Evolutionary conservation across 2,113 vertebrate genomes (phyloP).

Genomic region (Rostratula benghalensis): DNA sequence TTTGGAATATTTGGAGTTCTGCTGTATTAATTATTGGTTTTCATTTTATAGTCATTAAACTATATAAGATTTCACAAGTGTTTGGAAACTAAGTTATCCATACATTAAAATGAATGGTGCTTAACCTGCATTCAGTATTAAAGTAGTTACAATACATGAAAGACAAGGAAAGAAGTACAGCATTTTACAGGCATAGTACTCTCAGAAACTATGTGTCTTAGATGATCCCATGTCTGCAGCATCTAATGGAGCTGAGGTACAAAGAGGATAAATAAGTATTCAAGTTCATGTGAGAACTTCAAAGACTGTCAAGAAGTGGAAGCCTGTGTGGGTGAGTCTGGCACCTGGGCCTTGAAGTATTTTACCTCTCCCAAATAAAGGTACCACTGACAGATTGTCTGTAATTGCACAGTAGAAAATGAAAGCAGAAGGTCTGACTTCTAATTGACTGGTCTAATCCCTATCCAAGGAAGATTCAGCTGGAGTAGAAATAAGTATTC

Average conservation of each 20-base stretch:
- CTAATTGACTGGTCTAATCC: not conserved
- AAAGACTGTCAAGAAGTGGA: not conserved
- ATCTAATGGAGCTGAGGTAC: not conserved
- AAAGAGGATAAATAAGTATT: not conserved
- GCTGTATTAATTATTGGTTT: not conserved
- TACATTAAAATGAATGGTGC: not conserved
- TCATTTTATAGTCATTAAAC: not conserved
- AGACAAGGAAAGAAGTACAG: not conserved
- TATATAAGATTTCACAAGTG: not conserved
- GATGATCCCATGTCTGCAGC: not conserved
- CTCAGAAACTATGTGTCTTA: not conserved
- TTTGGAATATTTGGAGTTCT: not conserved
- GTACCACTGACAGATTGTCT: not conserved
- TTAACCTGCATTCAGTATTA: not conserved
- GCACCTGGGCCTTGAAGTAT: not conserved
- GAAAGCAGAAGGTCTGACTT: not conserved
- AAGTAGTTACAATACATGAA: not conserved
- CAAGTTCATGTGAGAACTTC: not conserved
- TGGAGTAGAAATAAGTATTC: not conserved
- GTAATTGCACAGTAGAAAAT: not conserved
- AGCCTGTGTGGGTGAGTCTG: not conserved
- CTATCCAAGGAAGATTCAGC: not conserved
- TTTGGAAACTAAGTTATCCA: not conserved
- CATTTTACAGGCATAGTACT: not conserved
- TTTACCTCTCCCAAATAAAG: not conserved